Base-by-base conservation (phyloP, 2,797 vertebrate species). In the Gallirallus australis region DNA sequence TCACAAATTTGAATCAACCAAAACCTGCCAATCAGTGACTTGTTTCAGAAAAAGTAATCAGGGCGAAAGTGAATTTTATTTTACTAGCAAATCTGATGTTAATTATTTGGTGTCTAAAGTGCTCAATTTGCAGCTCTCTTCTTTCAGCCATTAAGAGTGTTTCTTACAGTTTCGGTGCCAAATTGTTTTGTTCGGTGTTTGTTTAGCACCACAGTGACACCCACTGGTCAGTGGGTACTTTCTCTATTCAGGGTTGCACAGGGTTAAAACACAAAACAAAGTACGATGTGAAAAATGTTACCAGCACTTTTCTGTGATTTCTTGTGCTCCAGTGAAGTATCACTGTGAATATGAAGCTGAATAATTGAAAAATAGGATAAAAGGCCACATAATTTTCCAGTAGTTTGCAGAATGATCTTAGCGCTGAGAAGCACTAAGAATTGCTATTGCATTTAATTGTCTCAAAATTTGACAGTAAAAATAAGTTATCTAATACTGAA, bases 141-240 rank as follows among this genome's bases (percentile, higher is more conserved):
- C 61, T 87, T 93, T 87, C 60, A 88, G 6, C 47, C 14, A 30
- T 52, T 75, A 66, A 42, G 12, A 53, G 17, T 15, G 11, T 45
- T 53, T 64, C 63, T 79, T 45, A 45, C 24, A 30, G 13, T 54
- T 73, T 86, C 56, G 45, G 25, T 54, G 40, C 65, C 56, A 39
- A 78, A 83, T 35, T 37, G 8, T 12, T 61, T 31, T 69, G 10
- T 42, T 90, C 59, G 30, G 53, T 59, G 69, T 77, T 86, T 84
- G 39, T 71, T 82, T 73, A 72, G 76, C 39, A 59, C 93, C 89
- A 84, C 31, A 94, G 94, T 93, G 96, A 97, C 96, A 95, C 94
- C 95, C 94, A 66, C 90, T 95, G 96, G 90, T 93, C 78, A 69
- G 6, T 90, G 70, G 30, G 59, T 72, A 56, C 56, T 70, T 73